Conservation (phyloP, 92 coral and sea anemone genomes). For the Porites lobata region DNA sequence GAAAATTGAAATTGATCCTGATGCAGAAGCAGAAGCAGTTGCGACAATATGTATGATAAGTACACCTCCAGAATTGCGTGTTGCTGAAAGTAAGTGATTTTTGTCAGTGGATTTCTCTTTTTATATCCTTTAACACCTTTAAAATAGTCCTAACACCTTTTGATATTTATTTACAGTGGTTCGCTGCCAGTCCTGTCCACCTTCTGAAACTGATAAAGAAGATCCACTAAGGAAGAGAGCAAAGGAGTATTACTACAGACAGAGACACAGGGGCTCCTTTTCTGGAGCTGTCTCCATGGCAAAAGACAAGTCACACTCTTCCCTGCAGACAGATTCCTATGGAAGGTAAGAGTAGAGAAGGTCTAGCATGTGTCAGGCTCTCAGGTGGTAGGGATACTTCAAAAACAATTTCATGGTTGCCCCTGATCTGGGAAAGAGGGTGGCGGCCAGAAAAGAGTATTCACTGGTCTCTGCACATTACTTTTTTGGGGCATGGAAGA, state of each 20-base stretch:
- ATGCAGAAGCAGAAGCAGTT: slow-evolving; percentile 99
- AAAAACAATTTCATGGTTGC: too few relatives aligned
- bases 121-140: neutral
- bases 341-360: slow-evolving; percentile 13
- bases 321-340: slow-evolving; percentile 9
- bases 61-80: slow-evolving; percentile 84
- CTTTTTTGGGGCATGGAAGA: too few relatives aligned
- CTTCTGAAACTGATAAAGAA: slow-evolving; percentile 83
- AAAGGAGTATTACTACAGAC: slow-evolving; percentile 83
- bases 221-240: slow-evolving; percentile 67
- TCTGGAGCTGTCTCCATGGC: slow-evolving; percentile 87
- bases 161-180: slow-evolving; percentile 56
- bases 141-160: neutral
- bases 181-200: slow-evolving; percentile 91
- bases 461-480: too few relatives aligned
- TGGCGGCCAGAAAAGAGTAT: too few relatives aligned
- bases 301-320: slow-evolving; percentile 46
- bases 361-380: too few relatives aligned
- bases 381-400: too few relatives aligned
- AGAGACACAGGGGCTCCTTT: slow-evolving; percentile 87
- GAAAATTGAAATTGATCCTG: slow-evolving; percentile 91
- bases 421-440: too few relatives aligned
- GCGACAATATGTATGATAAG: slow-evolving; percentile 96
- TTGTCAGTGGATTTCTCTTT: neutral
- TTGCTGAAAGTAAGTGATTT: slow-evolving; percentile 81